These are phyloP conservation scores for Parazoanthus atlanticus DNA, from an alignment of 92 coral and sea anemone genomes.

Conservation along the genomic window DNA sequence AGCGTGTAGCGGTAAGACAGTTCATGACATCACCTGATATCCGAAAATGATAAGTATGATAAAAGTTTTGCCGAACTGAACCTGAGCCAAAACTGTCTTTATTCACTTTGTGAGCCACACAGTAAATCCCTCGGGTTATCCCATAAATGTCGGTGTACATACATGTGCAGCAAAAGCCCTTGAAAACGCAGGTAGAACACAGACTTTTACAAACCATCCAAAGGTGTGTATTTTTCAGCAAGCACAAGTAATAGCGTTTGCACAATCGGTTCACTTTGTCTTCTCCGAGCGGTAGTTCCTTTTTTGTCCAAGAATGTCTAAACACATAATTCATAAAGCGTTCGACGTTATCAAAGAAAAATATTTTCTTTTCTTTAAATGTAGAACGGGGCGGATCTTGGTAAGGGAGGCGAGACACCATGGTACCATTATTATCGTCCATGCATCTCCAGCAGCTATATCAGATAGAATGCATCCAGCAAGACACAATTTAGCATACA, in stretches of 20 bases:
- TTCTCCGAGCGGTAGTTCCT: background rate
- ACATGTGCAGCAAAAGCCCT: background rate
- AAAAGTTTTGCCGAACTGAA: background rate
- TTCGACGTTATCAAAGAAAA: background rate
- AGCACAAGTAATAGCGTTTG: background rate
- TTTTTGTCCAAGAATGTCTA: background rate
- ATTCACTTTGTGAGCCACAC: background rate
- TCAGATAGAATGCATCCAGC: background rate
- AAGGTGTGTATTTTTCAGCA: background rate
- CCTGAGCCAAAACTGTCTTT: background rate
- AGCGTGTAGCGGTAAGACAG: no score
- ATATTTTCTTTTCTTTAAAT: background rate
- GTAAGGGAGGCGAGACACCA: background rate
- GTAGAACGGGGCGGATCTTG: background rate
- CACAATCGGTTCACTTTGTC: background rate
- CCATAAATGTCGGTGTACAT: no score
- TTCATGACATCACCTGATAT: background rate
- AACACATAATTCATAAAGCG: background rate
- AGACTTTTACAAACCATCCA: background rate
- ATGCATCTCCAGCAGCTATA: background rate
- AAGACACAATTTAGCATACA: no score
- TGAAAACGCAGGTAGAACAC: background rate
- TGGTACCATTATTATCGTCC: background rate
- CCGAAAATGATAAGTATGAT: background rate
- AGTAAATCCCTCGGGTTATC: background rate